A percentile compares a stretch with the other conserved stretches of the same genome.
These are phyloP conservation scores for Bathynomus jamesi DNA, from an alignment of 1,140 invertebrate genomes.

Conservation along the genomic window DNA sequence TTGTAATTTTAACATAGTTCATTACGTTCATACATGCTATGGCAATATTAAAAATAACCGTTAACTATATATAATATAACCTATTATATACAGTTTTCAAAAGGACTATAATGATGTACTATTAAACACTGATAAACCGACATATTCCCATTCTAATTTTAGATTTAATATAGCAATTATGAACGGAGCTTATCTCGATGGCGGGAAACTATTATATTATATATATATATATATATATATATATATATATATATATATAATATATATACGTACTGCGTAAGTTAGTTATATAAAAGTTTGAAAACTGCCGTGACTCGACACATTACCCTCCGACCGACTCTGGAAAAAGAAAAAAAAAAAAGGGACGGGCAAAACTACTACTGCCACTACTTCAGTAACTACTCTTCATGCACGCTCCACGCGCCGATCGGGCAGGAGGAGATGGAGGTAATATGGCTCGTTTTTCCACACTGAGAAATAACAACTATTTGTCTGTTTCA, in stretches of 20 bases:
- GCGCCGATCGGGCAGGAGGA: conserved; percentile 4
- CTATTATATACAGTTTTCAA: no score
- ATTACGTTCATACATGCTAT: no score
- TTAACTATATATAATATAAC: no score
- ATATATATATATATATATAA: conserved; percentile 10
- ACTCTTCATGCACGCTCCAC: conserved; percentile 8
- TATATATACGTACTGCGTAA: neutral
- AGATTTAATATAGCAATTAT: neutral
- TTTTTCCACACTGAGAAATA: conserved; percentile 36
- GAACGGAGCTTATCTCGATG: neutral
- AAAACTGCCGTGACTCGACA: neutral
- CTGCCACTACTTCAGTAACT: neutral
- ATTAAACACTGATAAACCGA: no score
- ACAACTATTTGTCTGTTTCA: conserved; percentile 37
- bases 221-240: conserved; percentile 16
- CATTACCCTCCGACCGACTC: neutral
- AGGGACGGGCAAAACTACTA: neutral
- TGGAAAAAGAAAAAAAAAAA: conserved; percentile 3
- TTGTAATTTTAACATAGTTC: no score
- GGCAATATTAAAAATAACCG: no score
- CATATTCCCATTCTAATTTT: no score
- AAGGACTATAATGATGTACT: no score
- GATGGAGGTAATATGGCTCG: conserved; percentile 28
- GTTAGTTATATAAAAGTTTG: neutral
- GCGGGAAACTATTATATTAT: neutral